Evolutionary conservation across 2,113 vertebrate genomes (phyloP).

Genomic region (Chamaetylas fuelleborni): DNA sequence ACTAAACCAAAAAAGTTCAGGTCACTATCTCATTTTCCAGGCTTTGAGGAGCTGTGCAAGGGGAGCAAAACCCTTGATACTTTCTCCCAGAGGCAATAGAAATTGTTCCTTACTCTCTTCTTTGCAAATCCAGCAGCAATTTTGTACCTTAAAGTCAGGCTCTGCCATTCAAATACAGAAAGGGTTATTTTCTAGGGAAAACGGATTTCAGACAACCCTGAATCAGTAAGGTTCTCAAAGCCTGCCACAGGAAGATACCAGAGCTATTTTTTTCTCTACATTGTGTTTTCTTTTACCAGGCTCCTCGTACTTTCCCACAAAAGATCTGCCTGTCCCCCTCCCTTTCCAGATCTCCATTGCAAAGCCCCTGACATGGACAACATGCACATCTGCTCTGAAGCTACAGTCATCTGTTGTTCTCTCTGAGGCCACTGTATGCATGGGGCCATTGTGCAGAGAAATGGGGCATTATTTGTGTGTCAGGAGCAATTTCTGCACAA

Average conservation of each 20-base stretch:
- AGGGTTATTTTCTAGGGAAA: not conserved
- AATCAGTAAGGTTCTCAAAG: not conserved
- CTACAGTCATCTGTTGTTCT: conserved; percentile 9
- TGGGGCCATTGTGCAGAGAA: not conserved
- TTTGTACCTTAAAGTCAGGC: not conserved
- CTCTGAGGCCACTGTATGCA: not conserved
- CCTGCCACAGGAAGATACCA: not conserved
- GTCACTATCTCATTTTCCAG: not conserved
- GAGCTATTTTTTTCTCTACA: not conserved
- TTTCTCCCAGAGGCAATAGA: not conserved
- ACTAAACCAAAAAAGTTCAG: not conserved
- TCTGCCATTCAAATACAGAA: not conserved
- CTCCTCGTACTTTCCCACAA: not conserved
- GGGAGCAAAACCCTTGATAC: not conserved
- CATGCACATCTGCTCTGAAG: not conserved
- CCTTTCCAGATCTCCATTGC: not conserved
- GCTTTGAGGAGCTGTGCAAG: not conserved
- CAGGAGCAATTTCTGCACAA: accelerated
- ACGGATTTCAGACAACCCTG: not conserved
- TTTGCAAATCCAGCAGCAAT: not conserved
- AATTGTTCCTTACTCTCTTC: not conserved
- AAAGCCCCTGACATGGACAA: not conserved
- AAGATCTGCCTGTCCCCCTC: not conserved
- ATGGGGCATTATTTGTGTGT: not conserved
- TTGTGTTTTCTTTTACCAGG: not conserved